Evolutionary conservation across 2,888 invertebrate genomes (phyloP).

Genomic region (Scaeva pyrastri): DNA sequence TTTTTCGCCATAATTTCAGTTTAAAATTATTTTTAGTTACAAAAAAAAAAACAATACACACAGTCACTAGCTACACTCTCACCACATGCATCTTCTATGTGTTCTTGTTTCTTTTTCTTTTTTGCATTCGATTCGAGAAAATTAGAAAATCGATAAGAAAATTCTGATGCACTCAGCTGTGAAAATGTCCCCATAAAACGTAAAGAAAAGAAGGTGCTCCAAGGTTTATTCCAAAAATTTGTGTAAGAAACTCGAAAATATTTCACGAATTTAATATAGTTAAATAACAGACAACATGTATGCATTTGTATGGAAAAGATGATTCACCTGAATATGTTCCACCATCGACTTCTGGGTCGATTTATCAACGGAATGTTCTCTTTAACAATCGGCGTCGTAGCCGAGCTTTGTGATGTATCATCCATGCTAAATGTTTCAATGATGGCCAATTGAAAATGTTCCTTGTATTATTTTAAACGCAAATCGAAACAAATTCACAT

Average conservation of each 20-base stretch:
- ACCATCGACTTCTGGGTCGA: conserved; percentile 86
- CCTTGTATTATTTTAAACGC: conserved; percentile 13
- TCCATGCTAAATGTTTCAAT: conserved; percentile 80
- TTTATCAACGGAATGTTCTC: conserved; percentile 90
- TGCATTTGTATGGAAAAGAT: conserved; percentile 70
- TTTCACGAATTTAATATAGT: conserved; percentile 4
- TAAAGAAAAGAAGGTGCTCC: conserved; percentile 5
- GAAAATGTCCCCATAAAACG: background rate
- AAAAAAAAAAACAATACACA: background rate
- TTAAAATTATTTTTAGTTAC: conserved; percentile 5
- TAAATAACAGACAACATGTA: conserved; percentile 54
- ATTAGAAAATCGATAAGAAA: conserved; percentile 65
- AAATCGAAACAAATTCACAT: conserved; percentile 41
- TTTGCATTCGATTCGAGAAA: conserved; percentile 29
- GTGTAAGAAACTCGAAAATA: too few species aligned
- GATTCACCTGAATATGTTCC: conserved; percentile 87
- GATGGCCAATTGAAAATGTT: conserved; percentile 47
- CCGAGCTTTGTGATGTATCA: conserved; percentile 84
- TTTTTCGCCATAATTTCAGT: conserved; percentile 19
- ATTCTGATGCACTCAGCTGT: conserved; percentile 55
- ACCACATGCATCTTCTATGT: background rate
- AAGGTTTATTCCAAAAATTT: background rate
- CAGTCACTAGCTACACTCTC: background rate
- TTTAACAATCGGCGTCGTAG: conserved; percentile 85
- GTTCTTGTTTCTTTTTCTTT: background rate